Evolutionary conservation across 2,888 invertebrate species (phyloP), one percentile per base, ranked within the genome.

Genomic region (Thelaira solivaga): DNA sequence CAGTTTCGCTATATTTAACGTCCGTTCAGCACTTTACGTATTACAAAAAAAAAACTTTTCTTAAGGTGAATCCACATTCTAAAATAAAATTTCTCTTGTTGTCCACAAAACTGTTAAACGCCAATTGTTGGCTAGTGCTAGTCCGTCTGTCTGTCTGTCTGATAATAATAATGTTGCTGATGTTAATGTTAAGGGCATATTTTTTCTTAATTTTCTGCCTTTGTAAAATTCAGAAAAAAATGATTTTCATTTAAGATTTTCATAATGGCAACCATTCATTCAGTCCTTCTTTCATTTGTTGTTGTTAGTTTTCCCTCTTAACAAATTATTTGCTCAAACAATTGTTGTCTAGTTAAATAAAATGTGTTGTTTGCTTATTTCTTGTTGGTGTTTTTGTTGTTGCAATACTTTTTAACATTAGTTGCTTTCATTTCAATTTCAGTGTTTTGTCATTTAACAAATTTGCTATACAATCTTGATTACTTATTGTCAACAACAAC

Each of bases 291-390:
- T n/a, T n/a, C 45, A 62, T 62, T 57, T 55, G 6, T 59, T 11
- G 20, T 43, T 74, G 51, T 26, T 67, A 8, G 31, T 59, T 47
- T 41, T 51, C 61, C 29, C 61, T 72, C 36, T 62, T 61, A 72
- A 57, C 57, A 73, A 73, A 68, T 73, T 77, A 73, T 77, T 72
- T 73, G 31, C 20, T 49, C 77, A 77, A 72, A 72, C 72, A 73
- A 77, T 62, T 57, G 76, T 72, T 72, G 77, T 77, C 72, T 72
- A 62, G 53, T 43, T 41, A n/a, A 18, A 61, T 34, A 67, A 31
- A 43, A 43, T 51, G 22, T 41, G 24, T 49, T 61, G 29, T 18
- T 49, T 57, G 24, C 34, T 18, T 34, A 45, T 31, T 49, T 43
- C 13, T 47, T 62, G 45, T 20, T 39, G 36, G 4, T 26, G 29